Conservation (phyloP, 1,140 invertebrate species). For the Procambarus virginalis region DNA sequence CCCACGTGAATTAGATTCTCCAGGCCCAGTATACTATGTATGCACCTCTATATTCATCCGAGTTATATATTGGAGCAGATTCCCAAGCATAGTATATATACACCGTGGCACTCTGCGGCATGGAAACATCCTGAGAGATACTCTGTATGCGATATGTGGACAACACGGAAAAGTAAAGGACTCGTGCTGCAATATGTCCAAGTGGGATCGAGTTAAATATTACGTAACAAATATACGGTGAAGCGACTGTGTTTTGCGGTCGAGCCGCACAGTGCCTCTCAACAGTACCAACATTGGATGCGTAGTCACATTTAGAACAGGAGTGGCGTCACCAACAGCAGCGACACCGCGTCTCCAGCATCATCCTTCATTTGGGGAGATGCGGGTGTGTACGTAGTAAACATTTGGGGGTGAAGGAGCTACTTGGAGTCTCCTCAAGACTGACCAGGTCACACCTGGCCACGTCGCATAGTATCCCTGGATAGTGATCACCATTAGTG, state of each 20-base stretch:
- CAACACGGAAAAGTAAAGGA: too few relatives aligned
- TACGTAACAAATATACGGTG: too few relatives aligned
- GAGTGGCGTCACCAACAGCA: background rate
- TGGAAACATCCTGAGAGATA: too few relatives aligned
- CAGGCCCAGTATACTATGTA: background rate
- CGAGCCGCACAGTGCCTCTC: too few relatives aligned
- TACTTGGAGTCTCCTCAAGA: background rate
- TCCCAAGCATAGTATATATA: conserved; percentile 4
- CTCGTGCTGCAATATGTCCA: too few relatives aligned
- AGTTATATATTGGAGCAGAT: background rate
- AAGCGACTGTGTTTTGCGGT: too few relatives aligned
- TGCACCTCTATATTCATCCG: background rate
- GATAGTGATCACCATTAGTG: background rate
- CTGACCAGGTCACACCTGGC: background rate
- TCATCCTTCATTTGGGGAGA: background rate
- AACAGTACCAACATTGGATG: background rate
- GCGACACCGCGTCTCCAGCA: background rate
- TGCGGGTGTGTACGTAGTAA: background rate
- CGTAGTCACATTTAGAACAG: too few relatives aligned
- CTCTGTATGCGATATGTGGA: too few relatives aligned
- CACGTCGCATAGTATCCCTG: background rate
- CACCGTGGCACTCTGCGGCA: background rate
- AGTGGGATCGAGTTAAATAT: too few relatives aligned
- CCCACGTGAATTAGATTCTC: background rate
- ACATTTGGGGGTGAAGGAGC: background rate